A percentile compares a stretch with the other conserved stretches of the same genome.
Evolutionary conservation across 2,113 vertebrate genomes (phyloP).

Genomic region (Pygoscelis antarcticus): DNA sequence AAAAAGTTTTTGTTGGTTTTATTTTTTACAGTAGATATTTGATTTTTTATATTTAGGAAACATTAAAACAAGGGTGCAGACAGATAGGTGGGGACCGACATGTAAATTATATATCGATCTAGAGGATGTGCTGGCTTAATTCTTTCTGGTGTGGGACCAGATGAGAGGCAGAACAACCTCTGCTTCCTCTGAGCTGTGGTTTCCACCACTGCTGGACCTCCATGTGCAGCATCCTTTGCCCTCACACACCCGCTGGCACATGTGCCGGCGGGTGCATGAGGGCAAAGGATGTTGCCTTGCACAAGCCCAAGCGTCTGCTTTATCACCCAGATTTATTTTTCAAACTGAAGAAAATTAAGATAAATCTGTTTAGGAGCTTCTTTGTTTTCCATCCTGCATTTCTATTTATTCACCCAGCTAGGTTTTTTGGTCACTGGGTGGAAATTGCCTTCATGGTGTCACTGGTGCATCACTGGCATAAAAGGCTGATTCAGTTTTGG

Average conservation of each 20-base stretch:
- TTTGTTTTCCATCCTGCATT: not conserved
- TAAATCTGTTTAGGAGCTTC: not conserved
- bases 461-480: not conserved
- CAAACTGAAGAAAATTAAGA: not conserved
- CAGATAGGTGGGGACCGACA: not conserved
- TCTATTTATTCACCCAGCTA: not conserved
- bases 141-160: not conserved
- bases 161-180: not conserved
- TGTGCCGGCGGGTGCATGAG: rapidly evolving
- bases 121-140: not conserved
- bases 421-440: not conserved
- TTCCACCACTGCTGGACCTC: not conserved
- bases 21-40: not conserved
- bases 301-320: not conserved
- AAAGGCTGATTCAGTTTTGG: not conserved
- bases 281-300: not conserved
- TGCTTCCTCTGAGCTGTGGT: not conserved
- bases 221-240: not conserved
- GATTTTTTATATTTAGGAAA: not conserved
- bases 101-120: not conserved
- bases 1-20: not conserved
- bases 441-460: not conserved
- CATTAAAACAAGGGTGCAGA: not conserved
- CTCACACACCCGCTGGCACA: rapidly evolving
- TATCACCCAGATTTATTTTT: not conserved